Evolutionary conservation across 2,113 vertebrate genomes (phyloP).

Genomic region (Elachura formosa): DNA sequence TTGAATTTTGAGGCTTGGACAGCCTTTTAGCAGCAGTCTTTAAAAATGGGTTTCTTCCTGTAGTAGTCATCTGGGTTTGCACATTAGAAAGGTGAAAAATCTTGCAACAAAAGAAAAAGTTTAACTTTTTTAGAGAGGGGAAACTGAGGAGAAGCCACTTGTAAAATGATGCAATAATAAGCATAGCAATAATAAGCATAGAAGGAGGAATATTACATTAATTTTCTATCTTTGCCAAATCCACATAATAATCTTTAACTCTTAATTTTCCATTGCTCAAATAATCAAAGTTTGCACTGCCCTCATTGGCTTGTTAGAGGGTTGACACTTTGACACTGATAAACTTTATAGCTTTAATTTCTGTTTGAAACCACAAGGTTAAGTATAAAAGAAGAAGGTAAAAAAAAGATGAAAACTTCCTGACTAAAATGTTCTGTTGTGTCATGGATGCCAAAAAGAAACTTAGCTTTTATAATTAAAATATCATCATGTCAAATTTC

Average conservation of each 20-base stretch:
- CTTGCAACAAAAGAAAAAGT: neutral
- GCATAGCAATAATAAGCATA: neutral
- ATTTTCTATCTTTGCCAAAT: neutral
- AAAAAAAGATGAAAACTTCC: neutral
- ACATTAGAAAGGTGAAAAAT: neutral
- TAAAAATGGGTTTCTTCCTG: neutral
- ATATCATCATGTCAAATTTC: slow-evolving; percentile 85
- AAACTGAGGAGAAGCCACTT: neutral
- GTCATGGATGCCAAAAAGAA: slow-evolving; percentile 67
- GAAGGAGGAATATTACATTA: neutral
- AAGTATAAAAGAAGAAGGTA: neutral
- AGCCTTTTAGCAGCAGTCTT: neutral
- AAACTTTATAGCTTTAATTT: neutral
- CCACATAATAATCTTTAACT: neutral
- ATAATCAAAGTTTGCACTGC: neutral
- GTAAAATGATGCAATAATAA: neutral
- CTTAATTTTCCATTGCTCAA: neutral
- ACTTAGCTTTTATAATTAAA: slow-evolving; percentile 84
- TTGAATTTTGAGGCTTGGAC: neutral
- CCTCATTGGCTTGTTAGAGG: neutral
- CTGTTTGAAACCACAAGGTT: neutral
- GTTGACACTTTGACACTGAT: neutral
- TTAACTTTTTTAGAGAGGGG: neutral
- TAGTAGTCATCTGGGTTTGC: neutral
- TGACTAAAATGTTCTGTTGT: slow-evolving; percentile 17